These are phyloP conservation scores for Pluvialis apricaria DNA, from an alignment of 2,113 vertebrate genomes.

Conservation along the genomic window DNA sequence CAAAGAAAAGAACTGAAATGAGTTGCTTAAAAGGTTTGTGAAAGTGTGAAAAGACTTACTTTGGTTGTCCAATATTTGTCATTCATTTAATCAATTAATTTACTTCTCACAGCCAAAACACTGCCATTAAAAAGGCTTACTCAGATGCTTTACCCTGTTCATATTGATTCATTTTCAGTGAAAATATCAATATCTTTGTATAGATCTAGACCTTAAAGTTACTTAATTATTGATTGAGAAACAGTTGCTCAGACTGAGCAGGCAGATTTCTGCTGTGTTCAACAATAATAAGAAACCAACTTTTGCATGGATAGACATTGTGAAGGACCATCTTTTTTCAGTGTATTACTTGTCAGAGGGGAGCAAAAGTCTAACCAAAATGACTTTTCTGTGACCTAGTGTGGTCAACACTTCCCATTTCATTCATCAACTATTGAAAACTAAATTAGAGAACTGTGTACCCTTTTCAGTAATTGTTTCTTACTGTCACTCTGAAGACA, in stretches of 20 bases:
- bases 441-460: constrained; percentile 20
- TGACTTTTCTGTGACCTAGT: constrained; percentile 70
- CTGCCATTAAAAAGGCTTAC: constrained; percentile 87
- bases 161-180: constrained; percentile 86
- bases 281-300: constrained; percentile 75
- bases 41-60: constrained; percentile 65
- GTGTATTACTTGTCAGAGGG: constrained; percentile 69
- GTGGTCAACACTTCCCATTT: constrained; percentile 15
- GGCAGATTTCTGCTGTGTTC: constrained; percentile 78
- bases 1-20: constrained; percentile 32
- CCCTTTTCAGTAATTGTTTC: neutral
- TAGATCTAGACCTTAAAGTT: constrained; percentile 84
- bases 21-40: constrained; percentile 55
- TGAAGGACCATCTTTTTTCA: constrained; percentile 59
- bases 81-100: constrained; percentile 88
- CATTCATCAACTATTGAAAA: constrained; percentile 19
- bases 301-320: constrained; percentile 69
- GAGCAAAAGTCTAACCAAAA: constrained; percentile 66
- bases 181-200: constrained; percentile 95
- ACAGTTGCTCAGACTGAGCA: constrained; percentile 79
- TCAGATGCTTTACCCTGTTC: constrained; percentile 79
- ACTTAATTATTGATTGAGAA: constrained; percentile 90
- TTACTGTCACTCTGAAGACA: neutral
- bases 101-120: constrained; percentile 81
- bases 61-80: constrained; percentile 76